A percentile compares a stretch with the other conserved stretches of the same genome.
phyloP scores from a whole-genome alignment of 2,888 invertebrate genomes.

The Augochlorella aurata region DNA sequence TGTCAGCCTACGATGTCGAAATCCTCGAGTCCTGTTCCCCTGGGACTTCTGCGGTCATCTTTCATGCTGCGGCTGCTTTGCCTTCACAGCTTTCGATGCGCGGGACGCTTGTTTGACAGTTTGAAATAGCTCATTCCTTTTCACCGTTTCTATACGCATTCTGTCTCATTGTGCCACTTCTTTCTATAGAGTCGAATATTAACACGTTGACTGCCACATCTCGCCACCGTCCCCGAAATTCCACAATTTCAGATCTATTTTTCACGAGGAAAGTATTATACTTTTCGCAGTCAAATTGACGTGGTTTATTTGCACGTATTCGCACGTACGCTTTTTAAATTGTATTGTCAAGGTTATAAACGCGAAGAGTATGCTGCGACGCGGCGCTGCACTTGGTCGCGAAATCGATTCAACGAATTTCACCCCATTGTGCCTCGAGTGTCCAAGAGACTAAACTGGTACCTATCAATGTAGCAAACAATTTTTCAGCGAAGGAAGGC shows the following conservation, averaged over 20 bases:
- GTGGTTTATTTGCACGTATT: too few species aligned
- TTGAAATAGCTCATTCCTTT: not conserved
- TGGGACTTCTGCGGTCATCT: constrained; percentile 53
- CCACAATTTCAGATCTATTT: too few species aligned
- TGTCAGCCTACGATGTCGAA: constrained; percentile 75
- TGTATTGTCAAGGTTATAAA: too few species aligned
- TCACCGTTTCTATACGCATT: constrained; percentile 17
- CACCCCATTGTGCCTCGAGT: constrained; percentile 5
- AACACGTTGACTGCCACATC: too few species aligned
- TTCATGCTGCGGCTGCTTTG: constrained; percentile 49
- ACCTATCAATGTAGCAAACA: constrained; percentile 55
- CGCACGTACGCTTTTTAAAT: too few species aligned
- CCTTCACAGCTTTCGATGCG: not conserved
- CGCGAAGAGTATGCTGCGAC: not conserved
- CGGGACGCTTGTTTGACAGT: constrained; percentile 11
- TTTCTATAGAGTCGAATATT: too few species aligned
- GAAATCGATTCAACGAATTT: constrained; percentile 13
- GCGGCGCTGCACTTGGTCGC: too few species aligned
- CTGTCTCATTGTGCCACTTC: not conserved
- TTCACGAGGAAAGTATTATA: too few species aligned
- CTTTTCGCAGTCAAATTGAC: too few species aligned
- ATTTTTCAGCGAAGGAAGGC: constrained; percentile 56
- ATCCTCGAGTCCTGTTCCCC: constrained; percentile 55
- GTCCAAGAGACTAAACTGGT: constrained; percentile 22
- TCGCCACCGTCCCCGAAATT: too few species aligned